Percentiles rank a stretch among this genome's conserved stretches.
phyloP scores from a whole-genome alignment of 37 sponge, comb jelly and placozoan genomes.

The Geodia barretti region DNA sequence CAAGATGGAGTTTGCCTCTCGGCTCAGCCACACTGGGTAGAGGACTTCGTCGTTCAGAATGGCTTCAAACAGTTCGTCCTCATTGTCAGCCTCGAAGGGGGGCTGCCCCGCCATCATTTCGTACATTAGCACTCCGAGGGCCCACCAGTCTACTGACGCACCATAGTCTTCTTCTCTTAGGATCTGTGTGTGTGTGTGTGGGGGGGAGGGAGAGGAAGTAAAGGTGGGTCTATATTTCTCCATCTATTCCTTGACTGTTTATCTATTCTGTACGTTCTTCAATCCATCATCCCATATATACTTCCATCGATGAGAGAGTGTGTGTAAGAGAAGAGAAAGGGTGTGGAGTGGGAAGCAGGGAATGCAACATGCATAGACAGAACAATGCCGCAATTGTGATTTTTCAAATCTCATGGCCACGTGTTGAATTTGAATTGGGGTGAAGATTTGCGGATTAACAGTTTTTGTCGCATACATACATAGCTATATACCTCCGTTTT shows the following conservation, averaged over 20 bases:
- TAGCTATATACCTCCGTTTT: no score
- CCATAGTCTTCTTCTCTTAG: slow-evolving; percentile 92
- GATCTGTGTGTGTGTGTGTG: slow-evolving; percentile 42
- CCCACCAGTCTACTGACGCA: slow-evolving; percentile 98
- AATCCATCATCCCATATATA: not conserved
- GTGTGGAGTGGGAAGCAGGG: slow-evolving; percentile 1
- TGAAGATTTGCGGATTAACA: no score
- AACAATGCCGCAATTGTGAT: no score
- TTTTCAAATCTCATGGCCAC: no score
- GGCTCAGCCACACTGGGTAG: slow-evolving; percentile 95
- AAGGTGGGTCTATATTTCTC: no score
- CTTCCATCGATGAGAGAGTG: slow-evolving; percentile 1
- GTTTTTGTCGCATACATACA: no score
- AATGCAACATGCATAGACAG: no score
- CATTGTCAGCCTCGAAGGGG: slow-evolving; percentile 98
- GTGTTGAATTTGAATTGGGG: no score
- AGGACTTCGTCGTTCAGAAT: slow-evolving; percentile 96
- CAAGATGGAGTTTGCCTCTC: slow-evolving; percentile 91
- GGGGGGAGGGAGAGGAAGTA: no score
- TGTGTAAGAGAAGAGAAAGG: not conserved
- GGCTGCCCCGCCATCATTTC: slow-evolving; percentile 99
- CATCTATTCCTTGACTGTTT: no score
- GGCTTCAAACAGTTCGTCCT: slow-evolving; percentile 94
- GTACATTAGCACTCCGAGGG: slow-evolving; percentile 98
- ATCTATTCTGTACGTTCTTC: no score